A percentile compares a stretch with the other conserved stretches of the same genome.
These are phyloP conservation scores for Emys orbicularis DNA, from an alignment of 2,797 vertebrate species.

Conservation along the genomic window DNA sequence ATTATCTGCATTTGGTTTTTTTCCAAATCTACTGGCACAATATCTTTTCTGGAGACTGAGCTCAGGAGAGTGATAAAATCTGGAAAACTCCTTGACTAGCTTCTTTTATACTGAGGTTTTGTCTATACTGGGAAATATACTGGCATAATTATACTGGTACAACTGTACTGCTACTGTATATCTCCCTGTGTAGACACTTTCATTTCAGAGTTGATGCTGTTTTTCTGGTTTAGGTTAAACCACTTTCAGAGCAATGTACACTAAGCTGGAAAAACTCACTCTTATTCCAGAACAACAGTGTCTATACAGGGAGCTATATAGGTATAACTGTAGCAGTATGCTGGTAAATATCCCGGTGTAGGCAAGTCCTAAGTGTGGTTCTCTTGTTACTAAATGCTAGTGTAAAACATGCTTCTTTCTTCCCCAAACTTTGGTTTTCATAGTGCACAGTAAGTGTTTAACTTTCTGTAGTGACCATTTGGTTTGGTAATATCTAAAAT, in stretches of 20 bases:
- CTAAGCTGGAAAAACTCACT: background rate
- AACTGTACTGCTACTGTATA: background rate
- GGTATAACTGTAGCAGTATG: background rate
- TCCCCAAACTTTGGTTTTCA: background rate
- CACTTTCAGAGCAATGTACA: background rate
- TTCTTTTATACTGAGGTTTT: background rate
- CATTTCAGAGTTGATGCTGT: background rate
- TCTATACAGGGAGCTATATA: background rate
- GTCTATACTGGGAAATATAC: background rate
- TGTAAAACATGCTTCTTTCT: background rate
- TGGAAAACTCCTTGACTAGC: background rate
- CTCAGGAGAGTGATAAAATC: background rate
- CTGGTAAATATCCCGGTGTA: background rate
- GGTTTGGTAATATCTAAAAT: background rate
- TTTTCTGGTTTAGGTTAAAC: background rate
- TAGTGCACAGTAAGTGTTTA: background rate
- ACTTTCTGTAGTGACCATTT: background rate
- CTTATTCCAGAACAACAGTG: background rate
- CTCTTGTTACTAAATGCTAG: background rate
- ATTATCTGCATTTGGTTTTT: background rate
- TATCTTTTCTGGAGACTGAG: background rate
- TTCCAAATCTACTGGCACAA: background rate
- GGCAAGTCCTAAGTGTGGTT: background rate
- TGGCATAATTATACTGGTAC: background rate
- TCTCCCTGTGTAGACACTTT: background rate